These are phyloP conservation scores for Rynchops niger DNA, from an alignment of 2,113 vertebrate species.

Conservation along the genomic window DNA sequence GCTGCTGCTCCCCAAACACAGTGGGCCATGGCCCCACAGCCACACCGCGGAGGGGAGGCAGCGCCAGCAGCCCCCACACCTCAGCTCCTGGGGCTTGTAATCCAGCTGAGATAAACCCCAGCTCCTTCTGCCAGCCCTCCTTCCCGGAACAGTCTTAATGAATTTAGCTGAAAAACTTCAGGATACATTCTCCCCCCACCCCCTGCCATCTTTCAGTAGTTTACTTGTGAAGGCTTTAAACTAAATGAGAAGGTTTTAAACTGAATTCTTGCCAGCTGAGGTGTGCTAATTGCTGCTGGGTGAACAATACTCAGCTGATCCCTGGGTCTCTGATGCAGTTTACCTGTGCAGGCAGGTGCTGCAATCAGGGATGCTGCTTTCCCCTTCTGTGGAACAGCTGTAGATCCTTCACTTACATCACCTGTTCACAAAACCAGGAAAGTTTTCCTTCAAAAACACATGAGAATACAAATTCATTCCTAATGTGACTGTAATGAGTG, in stretches of 20 bases:
- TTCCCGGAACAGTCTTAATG: background rate
- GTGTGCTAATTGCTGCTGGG: background rate
- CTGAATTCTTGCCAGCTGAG: background rate
- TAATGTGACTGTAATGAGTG: background rate
- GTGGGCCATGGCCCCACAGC: background rate
- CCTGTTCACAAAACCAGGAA: background rate
- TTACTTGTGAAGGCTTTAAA: background rate
- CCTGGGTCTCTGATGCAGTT: background rate
- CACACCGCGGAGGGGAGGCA: accelerated
- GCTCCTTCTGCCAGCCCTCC: background rate
- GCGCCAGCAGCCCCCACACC: accelerated
- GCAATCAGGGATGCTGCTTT: background rate
- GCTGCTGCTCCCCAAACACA: accelerated
- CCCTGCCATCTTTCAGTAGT: background rate
- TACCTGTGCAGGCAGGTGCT: background rate
- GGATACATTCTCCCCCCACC: accelerated
- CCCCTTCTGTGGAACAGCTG: background rate
- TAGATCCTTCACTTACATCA: background rate
- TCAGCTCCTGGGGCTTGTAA: background rate
- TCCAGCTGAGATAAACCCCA: background rate
- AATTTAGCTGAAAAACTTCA: background rate
- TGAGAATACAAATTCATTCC: background rate
- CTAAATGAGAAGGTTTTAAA: background rate
- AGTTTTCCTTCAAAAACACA: background rate
- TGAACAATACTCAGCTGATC: background rate